A percentile compares a stretch with the other conserved stretches of the same genome.
Evolutionary conservation across 2,888 invertebrate genomes (phyloP).

Genomic region (Eupithecia dodoneata): DNA sequence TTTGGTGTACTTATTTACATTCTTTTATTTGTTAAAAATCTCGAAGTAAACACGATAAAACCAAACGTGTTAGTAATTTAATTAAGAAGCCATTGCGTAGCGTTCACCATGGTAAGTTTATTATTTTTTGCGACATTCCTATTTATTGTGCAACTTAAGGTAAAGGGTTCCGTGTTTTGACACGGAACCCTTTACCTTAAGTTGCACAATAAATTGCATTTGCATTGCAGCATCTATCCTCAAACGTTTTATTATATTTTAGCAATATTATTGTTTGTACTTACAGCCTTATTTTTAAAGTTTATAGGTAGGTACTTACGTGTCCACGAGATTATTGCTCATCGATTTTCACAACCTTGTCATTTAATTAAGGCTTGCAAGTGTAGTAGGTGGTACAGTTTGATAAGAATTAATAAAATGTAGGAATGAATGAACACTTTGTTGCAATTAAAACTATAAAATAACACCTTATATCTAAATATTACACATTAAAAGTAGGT

Average conservation of each 20-base stretch:
- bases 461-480: too few species aligned
- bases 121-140: background rate
- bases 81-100: background rate
- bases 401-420: slow-evolving; percentile 26
- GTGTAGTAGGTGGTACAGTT: background rate
- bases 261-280: too few species aligned
- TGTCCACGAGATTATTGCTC: background rate
- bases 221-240: too few species aligned
- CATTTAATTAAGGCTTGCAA: slow-evolving; percentile 1
- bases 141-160: too few species aligned
- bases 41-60: background rate
- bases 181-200: too few species aligned
- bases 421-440: background rate
- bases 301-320: too few species aligned
- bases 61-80: background rate
- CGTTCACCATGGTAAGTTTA: slow-evolving; percentile 28
- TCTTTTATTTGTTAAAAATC: background rate
- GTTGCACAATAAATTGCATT: too few species aligned
- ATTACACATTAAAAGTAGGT: too few species aligned
- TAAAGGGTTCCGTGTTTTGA: too few species aligned
- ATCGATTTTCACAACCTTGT: background rate
- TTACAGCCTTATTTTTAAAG: too few species aligned
- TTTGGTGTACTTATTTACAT: background rate
- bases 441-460: too few species aligned
- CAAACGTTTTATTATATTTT: too few species aligned